phyloP scores from a whole-genome alignment of 2,113 vertebrate genomes.

The Uropsilus gracilis region DNA sequence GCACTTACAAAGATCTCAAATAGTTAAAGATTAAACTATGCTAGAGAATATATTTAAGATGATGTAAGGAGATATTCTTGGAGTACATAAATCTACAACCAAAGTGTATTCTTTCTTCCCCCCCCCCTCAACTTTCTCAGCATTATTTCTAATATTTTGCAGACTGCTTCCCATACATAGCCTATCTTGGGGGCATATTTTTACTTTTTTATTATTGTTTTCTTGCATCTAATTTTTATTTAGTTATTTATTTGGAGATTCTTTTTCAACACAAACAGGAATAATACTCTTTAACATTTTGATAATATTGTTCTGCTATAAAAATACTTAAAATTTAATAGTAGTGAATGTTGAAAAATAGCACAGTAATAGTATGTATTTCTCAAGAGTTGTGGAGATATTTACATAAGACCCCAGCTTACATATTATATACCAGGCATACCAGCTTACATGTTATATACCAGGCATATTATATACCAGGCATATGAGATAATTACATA shows the following conservation, averaged over 20 bases:
- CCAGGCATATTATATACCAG: no score
- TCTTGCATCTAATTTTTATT: background rate
- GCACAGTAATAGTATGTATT: background rate
- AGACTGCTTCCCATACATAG: background rate
- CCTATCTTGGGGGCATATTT: background rate
- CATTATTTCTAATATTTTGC: background rate
- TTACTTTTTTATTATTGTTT: background rate
- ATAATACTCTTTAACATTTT: background rate
- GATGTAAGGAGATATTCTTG: background rate
- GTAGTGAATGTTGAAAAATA: background rate
- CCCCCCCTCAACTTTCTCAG: background rate
- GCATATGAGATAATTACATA: no score
- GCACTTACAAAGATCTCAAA: background rate
- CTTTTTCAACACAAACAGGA: constrained; percentile 25
- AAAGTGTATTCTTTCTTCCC: background rate
- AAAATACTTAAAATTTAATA: constrained; percentile 46
- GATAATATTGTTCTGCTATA: background rate
- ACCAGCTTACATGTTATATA: no score
- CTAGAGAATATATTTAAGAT: constrained; percentile 2
- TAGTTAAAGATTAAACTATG: background rate
- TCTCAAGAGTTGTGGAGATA: constrained; percentile 18
- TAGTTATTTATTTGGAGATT: background rate
- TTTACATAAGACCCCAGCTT: background rate
- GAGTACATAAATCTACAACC: background rate
- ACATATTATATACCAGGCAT: background rate